phyloP scores from a whole-genome alignment of 1,140 invertebrate species.

The Diabrotica virgifera region DNA sequence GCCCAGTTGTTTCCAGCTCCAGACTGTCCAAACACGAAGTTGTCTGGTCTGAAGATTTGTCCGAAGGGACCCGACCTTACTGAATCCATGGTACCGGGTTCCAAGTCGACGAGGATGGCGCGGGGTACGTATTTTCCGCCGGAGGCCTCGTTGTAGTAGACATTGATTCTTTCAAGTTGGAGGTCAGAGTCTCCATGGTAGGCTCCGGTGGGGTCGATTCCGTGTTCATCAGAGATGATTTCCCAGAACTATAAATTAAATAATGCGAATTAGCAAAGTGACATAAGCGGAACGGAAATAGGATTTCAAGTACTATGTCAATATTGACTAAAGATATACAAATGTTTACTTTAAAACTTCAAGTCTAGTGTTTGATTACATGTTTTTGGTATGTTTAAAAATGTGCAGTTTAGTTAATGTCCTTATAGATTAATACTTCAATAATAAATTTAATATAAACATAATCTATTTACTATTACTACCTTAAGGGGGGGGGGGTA shows the following conservation, averaged over 20 bases:
- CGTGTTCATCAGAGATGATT: conserved; percentile 88
- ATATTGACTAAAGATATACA: too few species aligned
- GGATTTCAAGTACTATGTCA: too few species aligned
- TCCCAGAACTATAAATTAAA: conserved; percentile 79
- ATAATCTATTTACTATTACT: too few species aligned
- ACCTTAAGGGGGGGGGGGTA: too few species aligned
- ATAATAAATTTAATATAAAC: too few species aligned
- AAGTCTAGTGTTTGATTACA: too few species aligned
- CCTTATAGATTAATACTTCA: too few species aligned
- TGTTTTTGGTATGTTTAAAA: too few species aligned
- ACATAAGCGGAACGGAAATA: too few species aligned
- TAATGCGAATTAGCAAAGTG: too few species aligned
- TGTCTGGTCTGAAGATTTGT: conserved; percentile 80
- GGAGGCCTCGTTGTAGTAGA: conserved; percentile 88
- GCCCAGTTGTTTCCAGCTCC: conserved; percentile 86
- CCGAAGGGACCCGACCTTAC: conserved; percentile 85
- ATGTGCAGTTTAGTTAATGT: too few species aligned
- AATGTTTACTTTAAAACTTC: too few species aligned
- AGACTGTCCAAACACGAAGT: conserved; percentile 81
- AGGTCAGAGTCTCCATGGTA: conserved; percentile 80
- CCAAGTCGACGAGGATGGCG: conserved; percentile 86
- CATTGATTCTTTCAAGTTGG: conserved; percentile 82
- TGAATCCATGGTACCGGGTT: conserved; percentile 93
- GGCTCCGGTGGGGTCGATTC: conserved; percentile 78
- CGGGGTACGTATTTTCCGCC: conserved; percentile 89